Evolutionary conservation across 2,888 invertebrate genomes (phyloP), one percentile per base, ranked within the genome.

Genomic region (Chironomus tentans): DNA sequence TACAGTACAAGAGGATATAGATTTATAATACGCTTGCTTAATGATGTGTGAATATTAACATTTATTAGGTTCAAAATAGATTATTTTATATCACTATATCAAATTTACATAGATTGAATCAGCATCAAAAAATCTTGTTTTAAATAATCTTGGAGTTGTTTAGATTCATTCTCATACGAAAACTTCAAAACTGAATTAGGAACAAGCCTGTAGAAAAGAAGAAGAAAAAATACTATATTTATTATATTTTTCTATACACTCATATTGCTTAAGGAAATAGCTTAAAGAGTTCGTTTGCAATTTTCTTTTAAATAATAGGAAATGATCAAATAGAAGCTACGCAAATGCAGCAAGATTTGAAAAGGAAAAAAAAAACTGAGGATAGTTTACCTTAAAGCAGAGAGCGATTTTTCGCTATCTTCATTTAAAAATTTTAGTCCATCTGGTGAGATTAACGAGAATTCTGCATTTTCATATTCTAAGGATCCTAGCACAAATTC

Each of bases 161-260:
- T 86, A 0, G 86, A 85, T 15, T 87, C 85, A 71, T 84, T 85
- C 56, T 91, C 88, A 88, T 90, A 90, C 48, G 88, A 87, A 83
- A 96, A 94, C 77, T 89, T 89, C 74, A 97, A 85, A 80, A 95
- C 87, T 62, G 91, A 89, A 3, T 95, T 92, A 61, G 97, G 97
- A 79, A 93, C 92, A 78, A 97, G 85, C 79, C 90, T 87, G 71
- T 92, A 62, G 13, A 65, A 22, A 74, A 72, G 24, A 74, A 76
- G 76, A 76, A 76, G 56, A 78, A 77, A 15, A 24, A 46, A 48
- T n/a, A n/a, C 22, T 24, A 24, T 24, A 24, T 24, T 24, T 24
- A 28, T 28, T 28, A 4, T 15, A 3, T 61, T 62, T 13, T 72
- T 83, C 83, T 81, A 81, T 79, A 82, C 86, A 81, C 96, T 93